phyloP scores from a whole-genome alignment of 1,140 invertebrate species.

The Agrypnia vestita region DNA sequence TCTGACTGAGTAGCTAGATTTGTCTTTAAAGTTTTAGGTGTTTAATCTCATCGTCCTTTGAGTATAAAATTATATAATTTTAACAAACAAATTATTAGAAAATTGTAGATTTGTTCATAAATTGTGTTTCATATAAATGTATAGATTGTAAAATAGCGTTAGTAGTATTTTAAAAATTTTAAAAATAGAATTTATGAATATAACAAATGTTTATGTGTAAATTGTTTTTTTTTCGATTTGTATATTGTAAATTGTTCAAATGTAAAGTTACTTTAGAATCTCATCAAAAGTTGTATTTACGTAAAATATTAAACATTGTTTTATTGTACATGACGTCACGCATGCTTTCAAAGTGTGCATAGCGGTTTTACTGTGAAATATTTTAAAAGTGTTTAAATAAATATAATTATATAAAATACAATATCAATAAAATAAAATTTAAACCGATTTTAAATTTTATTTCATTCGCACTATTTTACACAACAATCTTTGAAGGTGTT shows the following conservation, averaged over 20 bases:
- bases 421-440: conserved; percentile 28
- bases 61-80: conserved; percentile 37
- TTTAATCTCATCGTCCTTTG: conserved; percentile 40
- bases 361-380: conserved; percentile 23
- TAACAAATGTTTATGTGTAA: conserved; percentile 23
- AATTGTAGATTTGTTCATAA: conserved; percentile 39
- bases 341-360: conserved; percentile 9
- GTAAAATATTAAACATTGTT: conserved; percentile 6
- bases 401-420: conserved; percentile 12
- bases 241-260: conserved; percentile 34
- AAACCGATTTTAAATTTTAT: conserved; percentile 30
- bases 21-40: conserved; percentile 30
- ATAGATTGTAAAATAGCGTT: conserved; percentile 28
- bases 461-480: conserved; percentile 6
- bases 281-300: neutral
- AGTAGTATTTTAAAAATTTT: conserved; percentile 30
- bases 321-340: conserved; percentile 1
- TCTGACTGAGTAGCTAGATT: conserved; percentile 41
- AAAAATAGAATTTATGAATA: conserved; percentile 26
- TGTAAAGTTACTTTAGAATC: conserved; percentile 13
- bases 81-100: conserved; percentile 20
- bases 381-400: conserved; percentile 34
- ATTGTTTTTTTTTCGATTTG: conserved; percentile 10
- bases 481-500: conserved; percentile 5
- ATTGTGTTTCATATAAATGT: conserved; percentile 28